Evolutionary conservation across 1,140 invertebrate species (phyloP).

Genomic region (Augochlora pura): DNA sequence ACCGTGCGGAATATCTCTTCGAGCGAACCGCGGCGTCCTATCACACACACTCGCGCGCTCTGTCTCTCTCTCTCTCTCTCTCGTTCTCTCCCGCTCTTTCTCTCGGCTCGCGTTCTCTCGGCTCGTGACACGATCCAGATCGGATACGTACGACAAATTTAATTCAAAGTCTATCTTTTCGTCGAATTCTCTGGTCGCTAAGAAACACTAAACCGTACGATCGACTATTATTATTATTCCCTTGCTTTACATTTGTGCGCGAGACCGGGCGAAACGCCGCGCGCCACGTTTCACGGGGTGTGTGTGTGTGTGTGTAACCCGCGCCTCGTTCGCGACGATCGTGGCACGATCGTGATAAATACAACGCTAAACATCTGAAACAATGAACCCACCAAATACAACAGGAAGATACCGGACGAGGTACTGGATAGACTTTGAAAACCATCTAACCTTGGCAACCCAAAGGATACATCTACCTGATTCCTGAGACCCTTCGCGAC

Average conservation of each 20-base stretch:
- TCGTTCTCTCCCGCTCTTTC: too few species aligned
- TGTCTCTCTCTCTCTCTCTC: too few species aligned
- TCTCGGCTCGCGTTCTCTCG: background rate
- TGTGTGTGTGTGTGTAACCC: too few species aligned
- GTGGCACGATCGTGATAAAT: too few species aligned
- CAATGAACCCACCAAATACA: conserved; percentile 30
- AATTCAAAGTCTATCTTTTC: conserved; percentile 43
- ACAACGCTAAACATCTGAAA: conserved; percentile 37
- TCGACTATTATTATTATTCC: background rate
- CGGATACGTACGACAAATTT: background rate
- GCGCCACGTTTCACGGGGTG: too few species aligned
- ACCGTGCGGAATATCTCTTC: conserved; percentile 37
- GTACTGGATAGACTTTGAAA: conserved; percentile 52
- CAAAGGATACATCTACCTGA: conserved; percentile 39
- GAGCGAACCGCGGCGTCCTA: conserved; percentile 4
- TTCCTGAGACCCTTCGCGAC: conserved; percentile 53
- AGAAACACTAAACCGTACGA: background rate
- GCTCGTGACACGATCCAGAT: conserved; percentile 25
- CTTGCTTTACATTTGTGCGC: background rate
- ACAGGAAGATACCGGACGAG: conserved; percentile 20
- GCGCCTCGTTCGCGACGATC: too few species aligned
- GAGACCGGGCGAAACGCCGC: background rate
- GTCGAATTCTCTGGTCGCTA: background rate
- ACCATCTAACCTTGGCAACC: conserved; percentile 49
- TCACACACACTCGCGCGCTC: too few species aligned